phyloP scores from a whole-genome alignment of 2,888 invertebrate species.

The Ligdia adustata region DNA sequence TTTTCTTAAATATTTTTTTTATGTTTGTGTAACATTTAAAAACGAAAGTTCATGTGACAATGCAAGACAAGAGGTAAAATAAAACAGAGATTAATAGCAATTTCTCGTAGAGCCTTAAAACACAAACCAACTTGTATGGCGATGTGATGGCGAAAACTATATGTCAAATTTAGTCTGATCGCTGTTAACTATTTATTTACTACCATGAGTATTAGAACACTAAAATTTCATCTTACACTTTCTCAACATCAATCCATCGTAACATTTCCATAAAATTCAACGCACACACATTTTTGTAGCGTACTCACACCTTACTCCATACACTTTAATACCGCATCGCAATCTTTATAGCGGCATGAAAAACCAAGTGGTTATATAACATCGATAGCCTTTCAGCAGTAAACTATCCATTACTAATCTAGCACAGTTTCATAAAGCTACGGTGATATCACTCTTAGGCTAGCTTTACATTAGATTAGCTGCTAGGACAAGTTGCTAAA shows the following conservation, averaged over 20 bases:
- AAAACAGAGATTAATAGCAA: no score
- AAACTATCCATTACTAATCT: conserved; percentile 56
- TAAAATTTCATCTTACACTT: conserved; percentile 1
- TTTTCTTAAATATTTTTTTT: no score
- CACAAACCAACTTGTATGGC: no score
- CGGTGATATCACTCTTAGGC: conserved; percentile 51
- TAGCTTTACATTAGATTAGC: neutral
- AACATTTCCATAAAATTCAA: conserved; percentile 18
- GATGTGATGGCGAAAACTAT: no score
- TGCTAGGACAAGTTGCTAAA: neutral
- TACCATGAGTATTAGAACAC: no score
- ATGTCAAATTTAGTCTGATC: no score
- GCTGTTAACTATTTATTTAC: no score
- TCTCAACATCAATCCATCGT: conserved; percentile 9
- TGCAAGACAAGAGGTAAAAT: no score
- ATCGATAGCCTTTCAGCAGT: conserved; percentile 56
- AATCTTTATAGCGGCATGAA: conserved; percentile 34
- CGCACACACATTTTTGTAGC: conserved; percentile 20
- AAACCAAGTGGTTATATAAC: conserved; percentile 39
- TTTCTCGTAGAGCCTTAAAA: no score
- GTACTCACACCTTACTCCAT: conserved; percentile 18
- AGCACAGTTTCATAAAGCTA: conserved; percentile 54
- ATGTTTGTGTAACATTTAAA: no score
- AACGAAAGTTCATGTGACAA: no score
- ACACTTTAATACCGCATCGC: conserved; percentile 24